Percentiles rank a stretch among this genome's conserved stretches.
Evolutionary conservation across 1,140 invertebrate species (phyloP).

Genomic region (Zaprionus africanus): DNA sequence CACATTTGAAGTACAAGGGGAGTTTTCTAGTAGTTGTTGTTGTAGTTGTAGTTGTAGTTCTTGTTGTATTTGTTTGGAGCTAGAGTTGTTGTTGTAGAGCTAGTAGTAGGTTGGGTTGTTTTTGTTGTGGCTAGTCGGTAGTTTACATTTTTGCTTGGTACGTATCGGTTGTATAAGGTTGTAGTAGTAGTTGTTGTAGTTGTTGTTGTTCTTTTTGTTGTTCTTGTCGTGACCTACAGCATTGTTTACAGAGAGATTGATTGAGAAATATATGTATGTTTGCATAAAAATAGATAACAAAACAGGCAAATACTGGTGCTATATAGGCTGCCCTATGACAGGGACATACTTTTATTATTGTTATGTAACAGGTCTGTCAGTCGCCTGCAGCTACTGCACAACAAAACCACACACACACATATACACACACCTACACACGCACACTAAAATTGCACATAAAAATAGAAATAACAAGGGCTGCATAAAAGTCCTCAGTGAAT

Average conservation of each 20-base stretch:
- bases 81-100: slow-evolving; percentile 47
- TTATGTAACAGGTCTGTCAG: slow-evolving; percentile 60
- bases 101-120: slow-evolving; percentile 49
- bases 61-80: slow-evolving; percentile 45
- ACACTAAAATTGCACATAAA: slow-evolving; percentile 9
- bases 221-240: slow-evolving; percentile 66
- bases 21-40: slow-evolving; percentile 54
- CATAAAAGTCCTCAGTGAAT: slow-evolving; percentile 55
- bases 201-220: slow-evolving; percentile 19
- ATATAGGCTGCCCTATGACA: neutral
- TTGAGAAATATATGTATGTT: neutral
- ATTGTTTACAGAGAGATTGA: slow-evolving; percentile 60
- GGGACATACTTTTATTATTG: slow-evolving; percentile 55
- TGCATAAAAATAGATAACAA: slow-evolving; percentile 27
- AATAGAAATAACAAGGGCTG: slow-evolving; percentile 23
- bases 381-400: slow-evolving; percentile 13
- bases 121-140: slow-evolving; percentile 23
- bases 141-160: slow-evolving; percentile 42
- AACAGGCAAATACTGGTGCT: neutral
- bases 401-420: slow-evolving; percentile 23
- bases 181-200: slow-evolving; percentile 33
- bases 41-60: slow-evolving; percentile 43
- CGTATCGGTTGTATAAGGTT: slow-evolving; percentile 31
- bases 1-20: slow-evolving; percentile 48
- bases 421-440: slow-evolving; percentile 3